Conservation (phyloP, 2,888 invertebrate genomes). For the Amiota communis region DNA sequence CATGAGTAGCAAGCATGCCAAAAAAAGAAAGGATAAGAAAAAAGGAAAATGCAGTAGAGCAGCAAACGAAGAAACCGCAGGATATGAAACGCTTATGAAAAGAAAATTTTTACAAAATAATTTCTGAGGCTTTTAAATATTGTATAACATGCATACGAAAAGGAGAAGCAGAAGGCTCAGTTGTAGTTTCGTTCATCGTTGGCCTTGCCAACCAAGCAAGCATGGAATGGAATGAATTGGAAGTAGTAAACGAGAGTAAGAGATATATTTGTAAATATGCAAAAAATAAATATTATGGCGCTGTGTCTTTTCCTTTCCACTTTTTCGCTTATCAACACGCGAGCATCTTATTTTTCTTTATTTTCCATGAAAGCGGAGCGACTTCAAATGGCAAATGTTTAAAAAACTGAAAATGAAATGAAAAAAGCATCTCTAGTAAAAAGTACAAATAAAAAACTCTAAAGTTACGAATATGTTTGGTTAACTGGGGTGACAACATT, state of each 20-base stretch:
- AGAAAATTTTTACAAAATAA: not conserved
- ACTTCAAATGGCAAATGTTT: constrained; percentile 48
- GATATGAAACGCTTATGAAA: not conserved
- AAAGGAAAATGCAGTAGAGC: constrained; percentile 3
- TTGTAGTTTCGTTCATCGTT: not conserved
- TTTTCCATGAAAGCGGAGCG: not conserved
- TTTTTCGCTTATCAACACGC: constrained; percentile 42
- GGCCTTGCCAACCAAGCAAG: constrained; percentile 16
- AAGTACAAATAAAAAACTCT: constrained; percentile 47
- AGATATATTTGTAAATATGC: constrained; percentile 53
- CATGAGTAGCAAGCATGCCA: not conserved
- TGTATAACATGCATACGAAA: not conserved
- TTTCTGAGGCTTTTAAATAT: constrained; percentile 13
- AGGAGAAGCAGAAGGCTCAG: not conserved
- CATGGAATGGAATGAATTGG: not conserved
- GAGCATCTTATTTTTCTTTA: not conserved
- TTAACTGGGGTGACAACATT: constrained; percentile 40
- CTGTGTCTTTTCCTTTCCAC: constrained; percentile 1
- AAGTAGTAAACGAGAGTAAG: constrained; percentile 32
- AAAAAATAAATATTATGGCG: constrained; percentile 24
- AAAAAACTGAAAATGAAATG: constrained; percentile 51
- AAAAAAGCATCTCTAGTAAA: constrained; percentile 33
- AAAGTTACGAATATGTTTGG: constrained; percentile 52
- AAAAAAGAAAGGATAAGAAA: too few species aligned
- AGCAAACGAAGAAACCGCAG: constrained; percentile 21